Evolutionary conservation across 2,113 vertebrate species (phyloP), one percentile per base, ranked within the genome.

Genomic region (Heterotilapia buettikoferi): DNA sequence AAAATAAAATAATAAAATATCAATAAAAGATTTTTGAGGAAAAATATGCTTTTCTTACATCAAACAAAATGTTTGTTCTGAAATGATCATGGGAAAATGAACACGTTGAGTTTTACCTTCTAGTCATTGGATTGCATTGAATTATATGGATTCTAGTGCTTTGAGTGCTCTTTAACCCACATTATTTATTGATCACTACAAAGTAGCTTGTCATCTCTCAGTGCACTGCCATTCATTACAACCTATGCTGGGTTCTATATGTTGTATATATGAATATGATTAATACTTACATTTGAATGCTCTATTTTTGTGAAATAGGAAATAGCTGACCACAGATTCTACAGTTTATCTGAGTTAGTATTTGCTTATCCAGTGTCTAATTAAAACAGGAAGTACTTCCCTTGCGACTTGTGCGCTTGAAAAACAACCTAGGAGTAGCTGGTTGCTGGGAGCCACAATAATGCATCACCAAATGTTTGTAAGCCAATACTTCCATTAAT

Each of bases 401-500:
- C 91, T 85, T 87, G 91, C 3, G 83, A 90, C 83, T 78, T 84
- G 56, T 57, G 83, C 85, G 38, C 87, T 90, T 94, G 93, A 95
- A 95, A 94, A 96, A 95, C 90, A 95, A 93, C 90, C 92, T 24
- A 7, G 26, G 88, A 90, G 84, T 93, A 90, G 84, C 88, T 4
- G 45, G 91, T 90, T 52, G 92, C 95, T 93, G 36, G 53, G 86
- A 94, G 94, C 93, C 89, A 95, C 85, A 92, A 92, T 93, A 95
- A 96, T 95, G 93, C 92, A 96, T 96, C 91, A 94, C 93, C 93
- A 95, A 94, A 95, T 94, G 94, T 96, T 95, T 96, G 93, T 93
- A 94, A 93, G 94, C 94, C 95, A 96, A 96, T 96, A 94, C 92
- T 92, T 92, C 94, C 95, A 95, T 95, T 94, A 95, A 96, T 96